Evolutionary conservation across 2,113 vertebrate species (phyloP).

Genomic region (Athene cunicularia): DNA sequence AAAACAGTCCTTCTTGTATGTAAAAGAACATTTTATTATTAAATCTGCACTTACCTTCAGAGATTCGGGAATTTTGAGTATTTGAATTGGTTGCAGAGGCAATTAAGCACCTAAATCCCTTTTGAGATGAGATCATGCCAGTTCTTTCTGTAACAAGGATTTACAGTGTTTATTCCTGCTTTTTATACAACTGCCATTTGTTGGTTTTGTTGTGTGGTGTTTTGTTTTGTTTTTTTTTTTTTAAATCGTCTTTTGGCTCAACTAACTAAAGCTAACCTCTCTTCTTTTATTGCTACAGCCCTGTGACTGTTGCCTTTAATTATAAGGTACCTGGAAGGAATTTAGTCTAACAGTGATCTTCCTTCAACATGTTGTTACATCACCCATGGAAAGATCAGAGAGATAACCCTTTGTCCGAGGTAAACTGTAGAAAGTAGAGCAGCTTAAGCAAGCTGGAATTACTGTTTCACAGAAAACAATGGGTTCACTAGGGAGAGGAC

Average conservation of each 20-base stretch:
- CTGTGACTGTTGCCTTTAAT: neutral
- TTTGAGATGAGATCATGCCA: neutral
- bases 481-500: neutral
- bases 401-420: neutral
- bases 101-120: constrained; percentile 24
- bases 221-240: no score
- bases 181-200: neutral
- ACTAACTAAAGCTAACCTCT: neutral
- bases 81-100: neutral
- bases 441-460: neutral
- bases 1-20: neutral
- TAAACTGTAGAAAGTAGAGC: neutral
- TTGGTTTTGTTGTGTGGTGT: no score
- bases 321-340: neutral
- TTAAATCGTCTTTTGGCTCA: neutral
- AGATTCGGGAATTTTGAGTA: neutral
- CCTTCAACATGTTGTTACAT: neutral
- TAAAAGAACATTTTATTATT: neutral
- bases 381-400: neutral
- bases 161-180: neutral
- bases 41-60: neutral
- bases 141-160: neutral
- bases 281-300: neutral
- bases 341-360: neutral
- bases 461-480: neutral